These are phyloP conservation scores for Acanthoscelides obtectus DNA, from an alignment of 2,888 invertebrate species.

Conservation along the genomic window DNA sequence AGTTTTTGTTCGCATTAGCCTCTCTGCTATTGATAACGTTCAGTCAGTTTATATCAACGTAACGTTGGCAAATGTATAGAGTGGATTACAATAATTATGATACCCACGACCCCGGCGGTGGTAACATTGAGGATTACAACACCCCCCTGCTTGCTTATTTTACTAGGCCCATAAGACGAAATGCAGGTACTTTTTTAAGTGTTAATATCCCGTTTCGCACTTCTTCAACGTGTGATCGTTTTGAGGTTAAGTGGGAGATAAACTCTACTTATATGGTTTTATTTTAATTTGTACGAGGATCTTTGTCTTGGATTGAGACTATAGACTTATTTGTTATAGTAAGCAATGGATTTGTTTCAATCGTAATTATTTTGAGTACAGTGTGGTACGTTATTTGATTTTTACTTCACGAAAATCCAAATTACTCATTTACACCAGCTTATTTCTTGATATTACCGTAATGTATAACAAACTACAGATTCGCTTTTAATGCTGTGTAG, in stretches of 20 bases:
- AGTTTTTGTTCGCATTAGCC: slow-evolving; percentile 14
- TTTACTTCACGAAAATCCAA: too few species aligned
- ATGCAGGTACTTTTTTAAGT: background rate
- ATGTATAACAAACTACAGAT: too few species aligned
- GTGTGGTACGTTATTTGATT: too few species aligned
- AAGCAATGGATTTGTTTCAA: too few species aligned
- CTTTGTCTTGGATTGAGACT: too few species aligned
- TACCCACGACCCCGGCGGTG: background rate
- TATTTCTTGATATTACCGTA: too few species aligned
- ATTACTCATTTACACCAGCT: too few species aligned
- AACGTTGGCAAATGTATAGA: background rate
- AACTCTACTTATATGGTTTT: background rate
- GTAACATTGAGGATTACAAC: background rate
- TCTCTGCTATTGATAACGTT: slow-evolving; percentile 4
- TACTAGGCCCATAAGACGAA: background rate
- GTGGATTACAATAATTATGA: background rate
- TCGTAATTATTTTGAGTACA: too few species aligned
- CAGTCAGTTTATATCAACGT: background rate
- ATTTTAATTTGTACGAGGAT: too few species aligned
- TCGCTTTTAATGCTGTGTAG: too few species aligned
- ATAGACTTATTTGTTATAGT: too few species aligned
- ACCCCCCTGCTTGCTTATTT: background rate
- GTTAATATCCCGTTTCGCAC: background rate
- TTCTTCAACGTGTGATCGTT: background rate
- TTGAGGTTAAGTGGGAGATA: background rate